Evolutionary conservation across 2,888 invertebrate species (phyloP), one percentile per base, ranked within the genome.

Genomic region (Drosophila pseudotalamancana): DNA sequence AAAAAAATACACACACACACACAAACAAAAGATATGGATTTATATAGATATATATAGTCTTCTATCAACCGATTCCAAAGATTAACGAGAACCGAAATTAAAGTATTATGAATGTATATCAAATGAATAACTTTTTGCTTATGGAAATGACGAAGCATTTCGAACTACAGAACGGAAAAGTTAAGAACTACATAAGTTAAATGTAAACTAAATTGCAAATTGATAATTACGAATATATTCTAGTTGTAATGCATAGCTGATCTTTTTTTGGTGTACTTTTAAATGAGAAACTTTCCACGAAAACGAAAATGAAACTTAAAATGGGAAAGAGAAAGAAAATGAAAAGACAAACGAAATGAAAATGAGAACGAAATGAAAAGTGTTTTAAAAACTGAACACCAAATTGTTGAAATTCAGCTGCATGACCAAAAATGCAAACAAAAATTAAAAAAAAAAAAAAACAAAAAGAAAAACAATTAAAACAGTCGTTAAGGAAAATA

Each of bases 181-280:
- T 37, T 27, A 32, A 57, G 50, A 40, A 32, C 37, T 25, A 27
- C 27, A 55, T 43, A 46, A 37, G 25, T 14, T 32, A 12, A 40
- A 57, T 25, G 12, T 39, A 59, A 45, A 48, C 6, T 34, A 40
- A 51, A 59, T 64, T 64, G 60, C 37, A 67, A 50, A 67, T 60
- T 61, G 50, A 71, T 63, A 62, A 66, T 55, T 54, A 71, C 45
- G 25, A 55, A 62, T 68, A 64, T 61, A 61, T 82, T 70, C 59
- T 79, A 85, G 72, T 66, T 65, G 69, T 81, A 78, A 85, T 68
- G 55, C 64, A 75, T 85, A 87, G 82, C 70, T 65, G 68, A 65
- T 74, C 78, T 85, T 85, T 67, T n/a, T 80, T 84, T 72, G 78
- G 78, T 87, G 79, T 81, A 75, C 57, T 85, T 82, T 78, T 75